These are phyloP conservation scores for Helarctos malayanus DNA, from an alignment of 2,797 vertebrate genomes.

Conservation along the genomic window DNA sequence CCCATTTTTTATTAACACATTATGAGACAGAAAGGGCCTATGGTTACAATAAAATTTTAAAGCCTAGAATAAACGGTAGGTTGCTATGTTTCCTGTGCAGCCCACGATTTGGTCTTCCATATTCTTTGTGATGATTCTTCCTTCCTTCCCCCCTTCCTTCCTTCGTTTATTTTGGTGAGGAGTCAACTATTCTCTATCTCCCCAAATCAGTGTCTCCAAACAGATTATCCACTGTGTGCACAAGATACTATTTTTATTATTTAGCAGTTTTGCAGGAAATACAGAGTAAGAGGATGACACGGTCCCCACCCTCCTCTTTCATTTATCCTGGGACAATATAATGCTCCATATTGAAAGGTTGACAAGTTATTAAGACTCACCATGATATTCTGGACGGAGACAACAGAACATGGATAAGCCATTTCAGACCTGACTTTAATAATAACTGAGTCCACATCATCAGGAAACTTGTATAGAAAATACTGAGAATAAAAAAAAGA, in stretches of 20 bases:
- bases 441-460: slow-evolving; percentile 90
- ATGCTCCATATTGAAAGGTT: not conserved
- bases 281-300: not conserved
- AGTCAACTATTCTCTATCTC: not conserved
- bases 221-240: not conserved
- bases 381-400: slow-evolving; percentile 91
- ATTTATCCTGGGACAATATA: not conserved
- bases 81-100: not conserved
- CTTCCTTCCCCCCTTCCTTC: not conserved
- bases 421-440: slow-evolving; percentile 89
- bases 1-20: not conserved
- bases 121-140: not conserved
- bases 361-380: slow-evolving; percentile 85
- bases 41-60: not conserved
- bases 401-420: slow-evolving; percentile 90
- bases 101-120: not conserved
- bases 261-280: not conserved
- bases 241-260: not conserved
- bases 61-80: not conserved
- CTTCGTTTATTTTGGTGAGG: not conserved
- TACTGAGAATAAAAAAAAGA: slow-evolving; percentile 87
- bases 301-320: not conserved
- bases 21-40: not conserved
- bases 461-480: slow-evolving; percentile 91
- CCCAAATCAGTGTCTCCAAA: not conserved